Evolutionary conservation across 1,140 invertebrate species (phyloP), one percentile per base, ranked within the genome.

Genomic region (Oppia nitens): DNA sequence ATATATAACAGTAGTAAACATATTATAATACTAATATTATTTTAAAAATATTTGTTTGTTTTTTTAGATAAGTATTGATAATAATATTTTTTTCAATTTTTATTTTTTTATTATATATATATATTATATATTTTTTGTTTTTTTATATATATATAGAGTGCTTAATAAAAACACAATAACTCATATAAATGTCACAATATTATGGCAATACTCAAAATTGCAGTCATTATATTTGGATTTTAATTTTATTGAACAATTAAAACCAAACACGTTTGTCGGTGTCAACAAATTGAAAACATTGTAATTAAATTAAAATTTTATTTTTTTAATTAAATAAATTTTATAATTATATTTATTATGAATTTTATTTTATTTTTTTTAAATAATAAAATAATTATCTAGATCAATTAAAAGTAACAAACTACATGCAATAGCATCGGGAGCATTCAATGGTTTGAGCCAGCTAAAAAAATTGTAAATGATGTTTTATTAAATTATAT

Each of bases 161-260:
- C 24, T 51, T 4, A 25, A 51, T n/a, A 23, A 25, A 4, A 25
- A 23, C 12, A 51, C 20, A 6, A 23, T 21, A 23, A 51, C 20
- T 11, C 4, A 51, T 9, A 21, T 51, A 25, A 51, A 21, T 25
- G 49, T 51, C 6, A 23, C 20, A n/a, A 21, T 21, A 51, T 23
- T 51, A 51, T 51, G 6, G 24, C 20, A 23, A 21, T 51, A 23
- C 49, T 51, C 24, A 23, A 4, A 23, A 51, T 51, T 23, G 11
- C 20, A 51, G 12, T 51, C 49, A 51, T 23, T 51, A n/a, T 51
- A 23, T 51, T 12, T 51, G 6, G 24, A 25, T 20, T 9, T 9
- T 25, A 62, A 62, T 52, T 26, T 47, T 3, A 55, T 62, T 17
- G 52, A 47, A 51, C 3, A 24, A 17, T 55, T 62, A 17, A 27